Percentiles rank a stretch among this genome's conserved stretches.
Evolutionary conservation across 2,797 vertebrate species (phyloP).

Genomic region (Myotis pilosus): DNA sequence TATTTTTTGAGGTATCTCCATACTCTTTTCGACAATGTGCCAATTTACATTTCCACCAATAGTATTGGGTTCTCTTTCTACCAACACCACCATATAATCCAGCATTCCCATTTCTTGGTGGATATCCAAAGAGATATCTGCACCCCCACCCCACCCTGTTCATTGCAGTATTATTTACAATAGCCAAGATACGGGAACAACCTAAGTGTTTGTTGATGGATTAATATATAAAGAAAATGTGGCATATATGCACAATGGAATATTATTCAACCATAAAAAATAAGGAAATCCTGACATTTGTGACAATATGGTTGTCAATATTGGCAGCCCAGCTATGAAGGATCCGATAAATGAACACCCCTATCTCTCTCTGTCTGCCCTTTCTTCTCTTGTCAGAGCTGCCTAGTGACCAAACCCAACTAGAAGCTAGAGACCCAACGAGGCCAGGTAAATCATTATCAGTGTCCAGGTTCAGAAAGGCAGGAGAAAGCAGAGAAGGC

Average conservation of each 20-base stretch:
- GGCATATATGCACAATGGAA: neutral
- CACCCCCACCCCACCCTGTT: rapidly evolving
- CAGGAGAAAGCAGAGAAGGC: neutral
- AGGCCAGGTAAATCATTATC: neutral
- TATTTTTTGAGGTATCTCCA: neutral
- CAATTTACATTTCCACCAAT: neutral
- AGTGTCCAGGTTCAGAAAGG: neutral
- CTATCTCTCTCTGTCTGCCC: neutral
- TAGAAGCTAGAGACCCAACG: neutral
- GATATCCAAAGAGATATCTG: neutral
- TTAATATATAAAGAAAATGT: neutral
- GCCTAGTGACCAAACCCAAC: neutral
- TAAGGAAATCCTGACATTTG: neutral
- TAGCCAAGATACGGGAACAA: neutral
- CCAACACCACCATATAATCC: neutral
- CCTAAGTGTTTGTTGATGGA: neutral
- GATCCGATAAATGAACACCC: neutral
- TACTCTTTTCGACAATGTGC: neutral
- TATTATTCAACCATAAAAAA: neutral
- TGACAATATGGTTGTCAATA: neutral
- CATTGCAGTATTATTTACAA: neutral
- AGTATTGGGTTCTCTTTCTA: neutral
- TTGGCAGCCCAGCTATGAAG: neutral
- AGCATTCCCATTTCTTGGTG: neutral
- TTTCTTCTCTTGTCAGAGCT: neutral